These are phyloP conservation scores for Tachyglossus aculeatus DNA, from an alignment of 2,797 vertebrate species.

Conservation along the genomic window DNA sequence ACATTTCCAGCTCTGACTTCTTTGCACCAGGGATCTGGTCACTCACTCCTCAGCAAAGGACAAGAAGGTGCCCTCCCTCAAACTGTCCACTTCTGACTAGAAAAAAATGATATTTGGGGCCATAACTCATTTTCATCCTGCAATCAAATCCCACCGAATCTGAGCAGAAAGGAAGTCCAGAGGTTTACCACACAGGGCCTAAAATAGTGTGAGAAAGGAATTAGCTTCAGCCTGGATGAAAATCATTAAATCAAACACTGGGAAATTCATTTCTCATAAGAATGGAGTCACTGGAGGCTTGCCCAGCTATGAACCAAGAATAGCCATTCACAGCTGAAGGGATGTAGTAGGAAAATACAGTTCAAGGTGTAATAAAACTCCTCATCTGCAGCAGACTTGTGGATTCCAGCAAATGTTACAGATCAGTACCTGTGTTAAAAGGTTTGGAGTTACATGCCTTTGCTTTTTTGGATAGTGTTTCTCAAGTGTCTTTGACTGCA, in stretches of 20 bases:
- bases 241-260: conserved; percentile 67
- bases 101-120: background rate
- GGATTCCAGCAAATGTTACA: background rate
- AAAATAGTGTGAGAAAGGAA: conserved; percentile 70
- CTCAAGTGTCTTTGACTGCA: background rate
- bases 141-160: conserved; percentile 1
- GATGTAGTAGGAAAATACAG: conserved; percentile 11
- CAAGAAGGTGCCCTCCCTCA: too few relatives aligned
- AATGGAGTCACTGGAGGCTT: conserved; percentile 56
- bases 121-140: background rate
- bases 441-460: background rate
- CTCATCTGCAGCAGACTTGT: conserved; percentile 23
- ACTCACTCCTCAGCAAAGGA: background rate
- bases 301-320: conserved; percentile 57
- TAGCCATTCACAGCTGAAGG: conserved; percentile 53
- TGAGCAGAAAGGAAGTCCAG: conserved; percentile 44
- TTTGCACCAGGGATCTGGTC: background rate
- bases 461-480: background rate
- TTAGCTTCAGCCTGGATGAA: conserved; percentile 64
- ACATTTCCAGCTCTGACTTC: too few relatives aligned
- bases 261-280: conserved; percentile 65
- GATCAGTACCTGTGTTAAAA: background rate
- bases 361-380: conserved; percentile 11
- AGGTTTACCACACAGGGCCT: conserved; percentile 58
- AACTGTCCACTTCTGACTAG: background rate